phyloP scores from a whole-genome alignment of 1,140 invertebrate species.

The Geopemphigus sp. region DNA sequence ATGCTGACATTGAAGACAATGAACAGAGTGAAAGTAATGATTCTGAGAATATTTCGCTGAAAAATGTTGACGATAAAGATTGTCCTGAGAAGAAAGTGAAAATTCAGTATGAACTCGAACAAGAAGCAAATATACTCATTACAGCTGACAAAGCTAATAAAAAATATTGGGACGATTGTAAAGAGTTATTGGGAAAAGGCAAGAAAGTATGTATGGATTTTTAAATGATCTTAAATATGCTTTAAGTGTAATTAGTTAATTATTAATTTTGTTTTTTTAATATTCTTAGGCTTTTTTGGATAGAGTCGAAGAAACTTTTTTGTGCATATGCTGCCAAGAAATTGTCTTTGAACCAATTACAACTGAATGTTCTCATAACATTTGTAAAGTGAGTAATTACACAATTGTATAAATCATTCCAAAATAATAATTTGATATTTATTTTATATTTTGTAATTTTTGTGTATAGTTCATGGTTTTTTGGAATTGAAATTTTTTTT shows the following conservation, averaged over 20 bases:
- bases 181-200: conserved; percentile 56
- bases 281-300: conserved; percentile 63
- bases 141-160: conserved; percentile 63
- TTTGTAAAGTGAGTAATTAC: conserved; percentile 65
- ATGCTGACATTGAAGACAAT: conserved; percentile 2
- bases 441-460: too few species aligned
- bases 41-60: neutral
- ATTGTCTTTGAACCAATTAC: conserved; percentile 72
- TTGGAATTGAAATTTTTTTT: too few species aligned
- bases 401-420: neutral
- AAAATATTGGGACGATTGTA: conserved; percentile 69
- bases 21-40: conserved; percentile 11
- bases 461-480: too few species aligned
- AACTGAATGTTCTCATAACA: conserved; percentile 72
- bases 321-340: conserved; percentile 79
- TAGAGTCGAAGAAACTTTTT: conserved; percentile 67
- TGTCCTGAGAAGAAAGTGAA: conserved; percentile 57
- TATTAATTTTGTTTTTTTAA: conserved; percentile 25
- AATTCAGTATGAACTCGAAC: conserved; percentile 57
- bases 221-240: neutral
- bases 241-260: neutral
- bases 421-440: neutral
- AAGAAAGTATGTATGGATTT: conserved; percentile 58
- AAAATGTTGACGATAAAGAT: neutral
- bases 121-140: conserved; percentile 61